Percentiles rank a stretch among this genome's conserved stretches.
Conservation (phyloP, 2,113 vertebrate genomes). For the Chionomys nivalis region DNA sequence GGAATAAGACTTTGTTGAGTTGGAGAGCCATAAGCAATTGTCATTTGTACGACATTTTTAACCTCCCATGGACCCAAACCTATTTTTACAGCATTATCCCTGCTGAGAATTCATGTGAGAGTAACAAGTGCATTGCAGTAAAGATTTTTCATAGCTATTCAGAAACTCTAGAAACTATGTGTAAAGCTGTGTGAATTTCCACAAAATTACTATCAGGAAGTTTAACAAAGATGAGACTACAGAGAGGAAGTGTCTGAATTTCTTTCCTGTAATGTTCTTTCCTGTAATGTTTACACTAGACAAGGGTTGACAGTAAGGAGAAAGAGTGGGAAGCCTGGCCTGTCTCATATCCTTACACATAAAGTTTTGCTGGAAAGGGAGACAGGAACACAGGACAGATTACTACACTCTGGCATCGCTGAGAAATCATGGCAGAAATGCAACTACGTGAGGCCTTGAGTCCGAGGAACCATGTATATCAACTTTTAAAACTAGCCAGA, state of each 20-base stretch:
- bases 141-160: neutral
- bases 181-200: neutral
- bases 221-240: neutral
- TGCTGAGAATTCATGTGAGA: neutral
- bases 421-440: neutral
- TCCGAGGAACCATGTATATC: neutral
- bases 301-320: neutral
- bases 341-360: neutral
- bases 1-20: neutral
- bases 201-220: conserved; percentile 3
- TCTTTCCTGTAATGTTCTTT: neutral
- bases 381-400: neutral
- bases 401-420: neutral
- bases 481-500: conserved; percentile 3
- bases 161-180: neutral
- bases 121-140: neutral
- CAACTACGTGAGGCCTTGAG: neutral
- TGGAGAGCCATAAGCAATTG: neutral
- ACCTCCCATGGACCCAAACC: neutral
- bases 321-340: neutral
- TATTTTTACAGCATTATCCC: neutral
- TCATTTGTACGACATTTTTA: neutral
- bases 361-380: neutral
- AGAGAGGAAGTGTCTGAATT: neutral
- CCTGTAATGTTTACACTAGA: neutral